Percentiles rank a stretch among this genome's conserved stretches.
Evolutionary conservation across 2,113 vertebrate species (phyloP).

Genomic region (Chauna torquata): DNA sequence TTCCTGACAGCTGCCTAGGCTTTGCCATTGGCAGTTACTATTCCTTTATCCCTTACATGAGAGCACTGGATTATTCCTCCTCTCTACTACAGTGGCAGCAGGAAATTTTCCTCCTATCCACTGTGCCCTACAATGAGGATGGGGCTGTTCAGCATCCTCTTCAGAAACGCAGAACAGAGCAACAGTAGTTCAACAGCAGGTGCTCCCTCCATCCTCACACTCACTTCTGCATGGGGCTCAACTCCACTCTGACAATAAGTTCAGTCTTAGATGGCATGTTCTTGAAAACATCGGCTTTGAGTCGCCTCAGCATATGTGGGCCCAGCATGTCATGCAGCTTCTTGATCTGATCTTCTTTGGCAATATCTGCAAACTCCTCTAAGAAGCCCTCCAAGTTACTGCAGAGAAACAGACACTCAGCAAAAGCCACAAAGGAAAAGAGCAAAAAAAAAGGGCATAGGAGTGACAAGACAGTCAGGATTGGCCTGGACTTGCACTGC

Average conservation of each 20-base stretch:
- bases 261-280: conserved; percentile 98
- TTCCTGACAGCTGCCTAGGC: neutral
- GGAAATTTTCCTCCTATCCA: neutral
- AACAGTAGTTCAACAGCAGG: neutral
- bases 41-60: neutral
- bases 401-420: conserved; percentile 30
- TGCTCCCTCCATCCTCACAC: conserved; percentile 4
- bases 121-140: neutral
- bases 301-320: conserved; percentile 94
- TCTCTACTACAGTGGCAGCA: neutral
- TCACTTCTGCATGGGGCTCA: conserved; percentile 98
- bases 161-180: neutral
- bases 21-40: neutral
- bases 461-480: neutral
- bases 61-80: neutral
- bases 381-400: conserved; percentile 97
- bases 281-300: conserved; percentile 98
- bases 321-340: conserved; percentile 98
- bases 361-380: conserved; percentile 98
- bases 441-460: neutral
- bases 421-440: neutral
- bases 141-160: neutral
- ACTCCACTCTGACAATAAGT: conserved; percentile 93
- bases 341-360: conserved; percentile 99
- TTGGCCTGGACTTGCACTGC: neutral